Conservation (phyloP, 2,888 invertebrate genomes). For the Nemapogon koenigi region DNA sequence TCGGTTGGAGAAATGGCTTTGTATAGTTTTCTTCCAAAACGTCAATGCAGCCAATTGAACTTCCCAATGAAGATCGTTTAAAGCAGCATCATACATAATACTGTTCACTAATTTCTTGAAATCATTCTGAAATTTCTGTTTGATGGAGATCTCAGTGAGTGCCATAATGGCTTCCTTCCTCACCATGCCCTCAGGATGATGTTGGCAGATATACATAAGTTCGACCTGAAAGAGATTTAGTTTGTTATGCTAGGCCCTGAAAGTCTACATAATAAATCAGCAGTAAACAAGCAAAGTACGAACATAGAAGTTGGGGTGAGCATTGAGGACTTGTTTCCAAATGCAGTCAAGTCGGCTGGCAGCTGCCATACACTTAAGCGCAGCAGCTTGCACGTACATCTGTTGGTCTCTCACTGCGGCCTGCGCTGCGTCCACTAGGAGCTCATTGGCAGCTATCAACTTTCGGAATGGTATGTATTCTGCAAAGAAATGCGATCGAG, state of each 20-base stretch:
- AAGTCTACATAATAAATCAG: too few relatives aligned
- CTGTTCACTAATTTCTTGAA: conserved; percentile 56
- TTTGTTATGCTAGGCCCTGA: too few relatives aligned
- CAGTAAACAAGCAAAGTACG: too few relatives aligned
- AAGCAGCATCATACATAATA: conserved; percentile 65
- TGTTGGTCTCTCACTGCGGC: conserved; percentile 21
- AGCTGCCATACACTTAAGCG: conserved; percentile 23
- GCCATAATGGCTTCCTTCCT: conserved; percentile 69
- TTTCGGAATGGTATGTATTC: conserved; percentile 15
- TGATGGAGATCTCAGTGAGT: conserved; percentile 64
- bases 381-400: conserved; percentile 23
- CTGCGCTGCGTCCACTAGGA: conserved; percentile 21
- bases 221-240: conserved; percentile 33
- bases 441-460: conserved; percentile 11
- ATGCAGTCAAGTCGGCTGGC: conserved; percentile 24
- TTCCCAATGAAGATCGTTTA: conserved; percentile 76
- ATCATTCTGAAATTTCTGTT: conserved; percentile 59
- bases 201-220: conserved; percentile 57
- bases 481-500: conserved; percentile 7
- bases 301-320: conserved; percentile 21
- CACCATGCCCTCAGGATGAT: conserved; percentile 74
- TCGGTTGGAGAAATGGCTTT: conserved; percentile 40
- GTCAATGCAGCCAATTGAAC: conserved; percentile 70
- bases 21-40: conserved; percentile 71
- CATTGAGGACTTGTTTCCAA: conserved; percentile 22